Conservation (phyloP, 2,888 invertebrate species). For the Scaptomyza polygonia region DNA sequence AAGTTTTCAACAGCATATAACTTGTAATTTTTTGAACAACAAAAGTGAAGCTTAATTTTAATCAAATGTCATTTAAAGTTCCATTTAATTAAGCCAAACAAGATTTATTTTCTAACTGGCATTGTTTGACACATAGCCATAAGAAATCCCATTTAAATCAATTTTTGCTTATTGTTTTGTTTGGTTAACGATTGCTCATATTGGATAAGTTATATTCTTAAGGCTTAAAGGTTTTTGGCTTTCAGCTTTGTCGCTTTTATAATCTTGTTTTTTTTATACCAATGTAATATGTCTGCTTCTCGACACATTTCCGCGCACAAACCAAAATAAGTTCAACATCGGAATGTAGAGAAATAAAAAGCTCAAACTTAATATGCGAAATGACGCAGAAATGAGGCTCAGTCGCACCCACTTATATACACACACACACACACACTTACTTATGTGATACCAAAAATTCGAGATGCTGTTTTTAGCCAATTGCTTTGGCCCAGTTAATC, state of each 20-base stretch:
- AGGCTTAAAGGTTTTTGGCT: conserved; percentile 12
- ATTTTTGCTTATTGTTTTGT: conserved; percentile 51
- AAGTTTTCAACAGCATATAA: conserved; percentile 2
- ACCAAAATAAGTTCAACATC: conserved; percentile 66
- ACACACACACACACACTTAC: conserved; percentile 23
- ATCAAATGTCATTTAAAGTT: conserved; percentile 43
- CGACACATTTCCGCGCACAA: conserved; percentile 66
- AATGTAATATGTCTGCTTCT: conserved; percentile 30
- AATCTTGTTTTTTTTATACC: conserved; percentile 49
- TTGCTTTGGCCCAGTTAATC: conserved; percentile 47
- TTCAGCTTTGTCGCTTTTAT: conserved; percentile 12
- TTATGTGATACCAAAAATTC: conserved; percentile 66
- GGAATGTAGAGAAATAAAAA: background rate
- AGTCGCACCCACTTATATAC: conserved; percentile 26
- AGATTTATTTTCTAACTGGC: background rate
- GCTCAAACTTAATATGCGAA: conserved; percentile 47
- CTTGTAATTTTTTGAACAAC: conserved; percentile 24
- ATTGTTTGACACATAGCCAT: background rate
- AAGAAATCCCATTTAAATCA: conserved; percentile 65
- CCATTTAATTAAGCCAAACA: background rate
- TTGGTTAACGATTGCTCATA: conserved; percentile 24
- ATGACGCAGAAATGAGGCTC: conserved; percentile 39
- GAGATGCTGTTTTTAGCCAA: conserved; percentile 61
- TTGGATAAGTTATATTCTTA: conserved; percentile 43
- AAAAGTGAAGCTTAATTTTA: conserved; percentile 41